phyloP scores from a whole-genome alignment of 2,113 vertebrate genomes.

The Halcyon malimbica region DNA sequence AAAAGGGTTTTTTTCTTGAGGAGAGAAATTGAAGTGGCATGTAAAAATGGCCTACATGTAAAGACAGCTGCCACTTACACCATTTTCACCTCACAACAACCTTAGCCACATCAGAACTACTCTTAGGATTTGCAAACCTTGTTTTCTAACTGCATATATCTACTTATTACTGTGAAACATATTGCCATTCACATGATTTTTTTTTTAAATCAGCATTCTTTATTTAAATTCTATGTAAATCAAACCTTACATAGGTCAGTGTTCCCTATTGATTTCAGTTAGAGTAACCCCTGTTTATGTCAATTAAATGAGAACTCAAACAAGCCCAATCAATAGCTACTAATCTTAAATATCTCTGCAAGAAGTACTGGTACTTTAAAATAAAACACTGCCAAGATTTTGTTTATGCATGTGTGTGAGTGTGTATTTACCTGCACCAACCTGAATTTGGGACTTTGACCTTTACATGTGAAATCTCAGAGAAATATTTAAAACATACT shows the following conservation, averaged over 20 bases:
- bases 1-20: background rate
- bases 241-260: background rate
- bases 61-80: background rate
- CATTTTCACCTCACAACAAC: background rate
- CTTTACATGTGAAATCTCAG: background rate
- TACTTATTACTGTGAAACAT: background rate
- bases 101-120: background rate
- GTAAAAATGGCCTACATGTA: background rate
- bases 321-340: slow-evolving; percentile 24
- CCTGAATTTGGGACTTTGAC: background rate
- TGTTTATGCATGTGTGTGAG: background rate
- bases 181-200: background rate
- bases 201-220: background rate
- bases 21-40: background rate
- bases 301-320: slow-evolving; percentile 41
- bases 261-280: slow-evolving; percentile 45
- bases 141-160: background rate
- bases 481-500: background rate
- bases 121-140: background rate
- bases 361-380: background rate
- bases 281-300: background rate
- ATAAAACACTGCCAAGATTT: background rate
- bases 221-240: slow-evolving; percentile 6
- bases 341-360: slow-evolving; percentile 53
- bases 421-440: background rate